Percentiles rank a stretch among this genome's conserved stretches.
Evolutionary conservation across 35 echinoderm and acorn worm genomes (phyloP).

Genomic region (Holothuria glaberrima): DNA sequence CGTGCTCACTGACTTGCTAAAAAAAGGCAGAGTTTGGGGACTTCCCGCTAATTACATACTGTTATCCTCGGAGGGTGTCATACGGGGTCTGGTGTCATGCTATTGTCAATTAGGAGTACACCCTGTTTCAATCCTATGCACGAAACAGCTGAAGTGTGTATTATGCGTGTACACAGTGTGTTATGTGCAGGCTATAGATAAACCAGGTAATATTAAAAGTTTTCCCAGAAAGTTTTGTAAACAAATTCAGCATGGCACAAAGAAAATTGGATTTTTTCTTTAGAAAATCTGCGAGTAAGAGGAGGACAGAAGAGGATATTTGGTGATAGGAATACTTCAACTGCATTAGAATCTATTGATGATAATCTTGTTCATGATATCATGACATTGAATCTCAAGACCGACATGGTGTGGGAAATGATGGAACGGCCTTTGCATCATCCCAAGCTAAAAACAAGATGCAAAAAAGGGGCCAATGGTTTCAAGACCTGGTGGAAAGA

Average conservation of each 20-base stretch:
- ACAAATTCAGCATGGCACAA: constrained; percentile 40
- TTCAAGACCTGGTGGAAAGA: constrained; percentile 58
- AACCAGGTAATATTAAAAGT: constrained; percentile 10
- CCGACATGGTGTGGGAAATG: not conserved
- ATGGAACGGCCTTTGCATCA: constrained; percentile 30
- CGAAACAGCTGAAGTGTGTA: not conserved
- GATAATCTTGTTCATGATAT: constrained; percentile 46
- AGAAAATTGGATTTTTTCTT: constrained; percentile 21
- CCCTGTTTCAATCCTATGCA: too few species aligned
- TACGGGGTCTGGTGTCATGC: not conserved
- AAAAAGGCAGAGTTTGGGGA: not conserved
- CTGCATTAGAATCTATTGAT: constrained; percentile 45
- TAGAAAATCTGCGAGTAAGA: constrained; percentile 47
- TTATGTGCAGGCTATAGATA: not conserved
- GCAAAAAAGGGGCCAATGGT: constrained; percentile 57
- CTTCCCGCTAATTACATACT: not conserved
- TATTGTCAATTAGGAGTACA: too few species aligned
- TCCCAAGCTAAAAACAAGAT: constrained; percentile 56
- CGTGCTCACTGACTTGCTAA: not conserved
- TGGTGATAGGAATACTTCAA: constrained; percentile 32
- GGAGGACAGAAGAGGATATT: constrained; percentile 37
- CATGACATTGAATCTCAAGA: constrained; percentile 54
- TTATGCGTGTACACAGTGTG: not conserved
- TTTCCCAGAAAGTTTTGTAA: constrained; percentile 37
- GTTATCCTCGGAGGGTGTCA: not conserved